phyloP scores from a whole-genome alignment of 2,797 vertebrate species.

The Nannoperca australis region DNA sequence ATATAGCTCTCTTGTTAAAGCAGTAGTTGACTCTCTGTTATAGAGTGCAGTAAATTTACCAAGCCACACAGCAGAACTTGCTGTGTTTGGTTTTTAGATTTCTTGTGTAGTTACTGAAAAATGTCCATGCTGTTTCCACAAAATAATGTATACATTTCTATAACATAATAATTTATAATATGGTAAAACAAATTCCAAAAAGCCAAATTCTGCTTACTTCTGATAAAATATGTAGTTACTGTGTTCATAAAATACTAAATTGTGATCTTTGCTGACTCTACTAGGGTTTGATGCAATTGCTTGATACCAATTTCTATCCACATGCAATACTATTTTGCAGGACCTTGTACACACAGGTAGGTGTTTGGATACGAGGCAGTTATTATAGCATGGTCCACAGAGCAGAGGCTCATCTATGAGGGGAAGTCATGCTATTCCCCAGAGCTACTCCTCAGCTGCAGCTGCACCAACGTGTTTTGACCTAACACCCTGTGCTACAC shows the following conservation, averaged over 20 bases:
- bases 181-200: neutral
- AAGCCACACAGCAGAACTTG: neutral
- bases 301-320: neutral
- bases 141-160: no score
- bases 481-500: conserved; percentile 49
- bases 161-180: neutral
- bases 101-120: neutral
- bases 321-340: neutral
- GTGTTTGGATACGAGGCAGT: conserved; percentile 13
- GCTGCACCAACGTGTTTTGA: conserved; percentile 67
- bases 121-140: neutral
- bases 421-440: conserved; percentile 58
- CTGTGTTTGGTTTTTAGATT: neutral
- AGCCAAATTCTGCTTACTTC: neutral
- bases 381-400: conserved; percentile 33
- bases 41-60: neutral
- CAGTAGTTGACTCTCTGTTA: neutral
- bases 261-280: neutral
- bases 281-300: neutral
- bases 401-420: conserved; percentile 39
- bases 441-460: conserved; percentile 52
- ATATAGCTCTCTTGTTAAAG: neutral
- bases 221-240: neutral
- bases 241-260: neutral
- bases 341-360: conserved; percentile 27